Base-by-base conservation (phyloP, 2,797 vertebrate genomes). In the Pseudotriccus pelzelni region DNA sequence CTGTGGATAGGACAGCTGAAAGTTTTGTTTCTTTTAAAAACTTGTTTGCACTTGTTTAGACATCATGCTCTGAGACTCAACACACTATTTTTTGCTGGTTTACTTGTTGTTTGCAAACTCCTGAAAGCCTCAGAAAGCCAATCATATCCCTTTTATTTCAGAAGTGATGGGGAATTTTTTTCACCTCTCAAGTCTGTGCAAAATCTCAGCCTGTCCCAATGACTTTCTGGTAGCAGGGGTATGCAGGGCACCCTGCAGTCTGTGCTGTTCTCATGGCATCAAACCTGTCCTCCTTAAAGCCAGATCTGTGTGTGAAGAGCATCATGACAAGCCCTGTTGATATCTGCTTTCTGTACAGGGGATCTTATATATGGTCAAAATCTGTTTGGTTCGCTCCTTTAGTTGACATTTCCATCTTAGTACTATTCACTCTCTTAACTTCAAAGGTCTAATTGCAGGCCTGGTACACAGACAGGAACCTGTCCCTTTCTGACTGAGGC, bases 71-170 rank as follows among this genome's bases (percentile, higher is more conserved):
- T 52, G 43, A 66, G 44, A 85, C 23, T 64, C 0, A 0, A 41
- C 56, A 34, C 16, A 3, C 30, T 64, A 44, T 32, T 72, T 96
- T 91, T 62, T 34, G 30, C 17, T 58, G 84, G 23, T 82, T 89
- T 93, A 5, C 12, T 67, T 56, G 41, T 14, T 66, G 47, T 85
- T 69, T 83, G 43, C 34, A 92, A 14, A n/a, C 11, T 73, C 32
- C 59, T 60, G 39, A 86, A 83, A 88, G 68, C 46, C 50, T 62
- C 46, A 44, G 64, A 85, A 66, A 90, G 25, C 6, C 83, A 88
- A 44, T 5, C 6, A 43, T 47, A 56, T 49, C 10, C 60, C 73
- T 73, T 44, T 24, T 36, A 80, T 39, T 73, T 23, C 23, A 83
- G 30, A 73, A 52, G 5, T 8, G 49, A 17, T 13, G 25, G 60